Percentiles rank a stretch among this genome's conserved stretches.
Evolutionary conservation across 30 jellyfish, hydroid and myxozoan genomes (phyloP).

Genomic region (Phacellophora camtschatica): DNA sequence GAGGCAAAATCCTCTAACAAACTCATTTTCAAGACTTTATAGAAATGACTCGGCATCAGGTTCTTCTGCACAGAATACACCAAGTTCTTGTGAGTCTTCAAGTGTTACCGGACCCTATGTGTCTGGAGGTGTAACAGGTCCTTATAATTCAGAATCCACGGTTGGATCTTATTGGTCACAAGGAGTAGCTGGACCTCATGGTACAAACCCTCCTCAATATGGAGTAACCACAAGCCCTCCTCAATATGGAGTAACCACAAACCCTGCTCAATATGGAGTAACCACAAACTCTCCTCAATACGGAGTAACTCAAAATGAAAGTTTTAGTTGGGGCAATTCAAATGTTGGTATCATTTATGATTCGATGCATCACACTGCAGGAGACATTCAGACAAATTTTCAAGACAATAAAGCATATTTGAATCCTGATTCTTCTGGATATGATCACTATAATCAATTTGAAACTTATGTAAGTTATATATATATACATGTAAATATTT

Average conservation of each 20-base stretch:
- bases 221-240: neutral
- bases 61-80: neutral
- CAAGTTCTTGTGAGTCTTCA: neutral
- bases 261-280: neutral
- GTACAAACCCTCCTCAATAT: too few species aligned
- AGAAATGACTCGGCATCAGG: neutral
- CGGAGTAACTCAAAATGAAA: neutral
- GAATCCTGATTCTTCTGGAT: slow-evolving; percentile 50
- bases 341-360: neutral
- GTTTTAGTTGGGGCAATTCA: neutral
- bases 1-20: too few species aligned
- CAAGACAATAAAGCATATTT: neutral
- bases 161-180: slow-evolving; percentile 18
- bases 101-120: neutral
- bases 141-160: neutral
- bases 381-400: neutral
- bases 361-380: neutral
- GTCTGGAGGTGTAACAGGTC: neutral
- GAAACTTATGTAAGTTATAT: slow-evolving; percentile 7
- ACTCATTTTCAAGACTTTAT: too few species aligned
- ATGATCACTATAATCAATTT: slow-evolving; percentile 18
- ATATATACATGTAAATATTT: too few species aligned
- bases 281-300: neutral
- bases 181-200: slow-evolving; percentile 23
- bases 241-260: neutral